Percentiles rank a stretch among this genome's conserved stretches.
Evolutionary conservation across 2,797 vertebrate genomes (phyloP).

Genomic region (Peromyscus aztecus): DNA sequence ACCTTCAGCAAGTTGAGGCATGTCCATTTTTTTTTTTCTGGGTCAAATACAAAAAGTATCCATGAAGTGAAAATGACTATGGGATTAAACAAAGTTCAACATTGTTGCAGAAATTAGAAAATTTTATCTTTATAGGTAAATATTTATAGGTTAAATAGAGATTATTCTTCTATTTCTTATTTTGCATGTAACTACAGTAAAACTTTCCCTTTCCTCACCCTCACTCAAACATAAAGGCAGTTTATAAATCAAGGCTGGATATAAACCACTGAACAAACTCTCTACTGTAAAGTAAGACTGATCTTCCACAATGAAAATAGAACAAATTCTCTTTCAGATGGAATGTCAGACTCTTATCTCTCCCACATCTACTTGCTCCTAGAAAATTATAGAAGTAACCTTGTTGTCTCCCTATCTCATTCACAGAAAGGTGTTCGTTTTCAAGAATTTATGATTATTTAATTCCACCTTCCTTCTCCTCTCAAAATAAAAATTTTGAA

Average conservation of each 20-base stretch:
- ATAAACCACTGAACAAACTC: background rate
- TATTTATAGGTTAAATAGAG: background rate
- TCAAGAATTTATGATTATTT: slow-evolving; percentile 49
- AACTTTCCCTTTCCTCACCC: fast-evolving
- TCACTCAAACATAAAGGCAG: background rate
- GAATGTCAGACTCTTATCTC: background rate
- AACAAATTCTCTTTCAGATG: background rate
- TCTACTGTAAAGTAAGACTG: background rate
- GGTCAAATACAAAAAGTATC: background rate
- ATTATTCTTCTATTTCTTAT: background rate
- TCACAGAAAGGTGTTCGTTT: background rate
- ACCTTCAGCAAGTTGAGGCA: background rate
- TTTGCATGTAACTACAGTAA: background rate
- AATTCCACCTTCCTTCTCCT: background rate
- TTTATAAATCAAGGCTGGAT: background rate
- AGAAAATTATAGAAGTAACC: slow-evolving; percentile 34
- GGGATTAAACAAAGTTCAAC: background rate
- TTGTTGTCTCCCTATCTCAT: background rate
- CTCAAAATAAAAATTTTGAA: slow-evolving; percentile 29
- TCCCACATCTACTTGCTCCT: background rate
- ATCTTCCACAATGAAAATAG: background rate
- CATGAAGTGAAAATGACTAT: background rate
- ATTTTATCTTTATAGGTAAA: background rate
- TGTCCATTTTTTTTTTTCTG: background rate
- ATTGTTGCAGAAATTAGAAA: background rate